Base-by-base conservation (phyloP, 1,140 invertebrate genomes). In the Calephelis nemesis region DNA sequence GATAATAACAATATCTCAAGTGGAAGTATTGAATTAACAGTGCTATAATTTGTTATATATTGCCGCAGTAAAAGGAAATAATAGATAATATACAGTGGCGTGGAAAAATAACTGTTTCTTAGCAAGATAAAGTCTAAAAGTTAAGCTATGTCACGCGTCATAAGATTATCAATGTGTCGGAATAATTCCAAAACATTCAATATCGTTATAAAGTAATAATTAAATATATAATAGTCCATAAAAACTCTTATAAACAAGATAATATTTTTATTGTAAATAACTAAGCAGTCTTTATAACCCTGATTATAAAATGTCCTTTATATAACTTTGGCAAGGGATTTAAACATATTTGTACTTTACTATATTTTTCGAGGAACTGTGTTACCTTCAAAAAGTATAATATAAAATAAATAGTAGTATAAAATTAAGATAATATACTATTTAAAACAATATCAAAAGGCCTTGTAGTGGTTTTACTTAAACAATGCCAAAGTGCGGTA, bases 301-400 rank as follows among this genome's bases (percentile, higher is more conserved):
- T 9, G 54, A 58, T 39, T 58, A 58, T 40, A 58, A 58, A 39
- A 30, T 39, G 54, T 58, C 54, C 54, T 58, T 58, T 58, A n/a
- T 11, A 39, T 58, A 58, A 58, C 54, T 58, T 58, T 58, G 19
- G 30, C 15, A 30, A 58, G 54, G 30, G n/a, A 54, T 54, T 54
- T 12, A 45, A 45, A n/a, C 15, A 19, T 54, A 30, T 30, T 54
- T 54, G 52, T 19, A 54, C 19, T 54, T 54, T 15, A 15, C 1
- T 54, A 30, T 4, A 1, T 54, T 11, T 54, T 45, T 6, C 8
- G 6, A 11, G 9, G 30, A 30, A 11, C 50, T 52, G 7, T 52
- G 50, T 19, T 3, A 52, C 15, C 13, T 8, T 7, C 13, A 45
- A 45, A 45, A 7, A 45, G 42, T 45, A 45, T 45, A 45, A 7